A percentile compares a stretch with the other conserved stretches of the same genome.
Conservation (phyloP, 2,113 vertebrate genomes). For the Cottus gobio region DNA sequence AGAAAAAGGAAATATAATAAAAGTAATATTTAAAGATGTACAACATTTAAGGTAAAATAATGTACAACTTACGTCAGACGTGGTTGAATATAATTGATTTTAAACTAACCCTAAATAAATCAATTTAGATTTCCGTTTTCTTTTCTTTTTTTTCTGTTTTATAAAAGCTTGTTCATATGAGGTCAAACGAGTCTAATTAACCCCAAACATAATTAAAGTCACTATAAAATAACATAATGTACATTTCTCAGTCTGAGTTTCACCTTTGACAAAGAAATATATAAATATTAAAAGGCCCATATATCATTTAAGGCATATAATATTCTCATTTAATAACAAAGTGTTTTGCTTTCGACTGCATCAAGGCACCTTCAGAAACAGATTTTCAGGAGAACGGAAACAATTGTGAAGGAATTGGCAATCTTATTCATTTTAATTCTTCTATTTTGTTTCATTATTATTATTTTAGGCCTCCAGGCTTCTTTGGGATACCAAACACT, state of each 20-base stretch:
- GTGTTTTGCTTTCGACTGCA: background rate
- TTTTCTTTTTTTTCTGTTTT: background rate
- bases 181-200: background rate
- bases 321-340: too few relatives aligned
- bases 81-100: background rate
- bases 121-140: background rate
- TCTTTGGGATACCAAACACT: background rate
- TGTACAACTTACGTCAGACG: background rate
- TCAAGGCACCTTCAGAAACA: too few relatives aligned
- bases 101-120: background rate
- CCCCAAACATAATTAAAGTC: background rate
- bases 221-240: background rate
- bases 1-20: background rate
- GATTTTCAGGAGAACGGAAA: too few relatives aligned
- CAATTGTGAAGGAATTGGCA: too few relatives aligned
- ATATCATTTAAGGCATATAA: too few relatives aligned
- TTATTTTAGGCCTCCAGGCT: too few relatives aligned
- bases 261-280: background rate
- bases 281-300: background rate
- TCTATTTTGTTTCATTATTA: too few relatives aligned
- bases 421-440: too few relatives aligned
- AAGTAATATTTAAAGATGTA: background rate
- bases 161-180: background rate
- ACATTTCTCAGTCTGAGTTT: too few relatives aligned
- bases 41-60: too few relatives aligned